Percentiles rank a stretch among this genome's conserved stretches.
Conservation (phyloP, 2,113 vertebrate genomes). For the Vireo altiloquus region DNA sequence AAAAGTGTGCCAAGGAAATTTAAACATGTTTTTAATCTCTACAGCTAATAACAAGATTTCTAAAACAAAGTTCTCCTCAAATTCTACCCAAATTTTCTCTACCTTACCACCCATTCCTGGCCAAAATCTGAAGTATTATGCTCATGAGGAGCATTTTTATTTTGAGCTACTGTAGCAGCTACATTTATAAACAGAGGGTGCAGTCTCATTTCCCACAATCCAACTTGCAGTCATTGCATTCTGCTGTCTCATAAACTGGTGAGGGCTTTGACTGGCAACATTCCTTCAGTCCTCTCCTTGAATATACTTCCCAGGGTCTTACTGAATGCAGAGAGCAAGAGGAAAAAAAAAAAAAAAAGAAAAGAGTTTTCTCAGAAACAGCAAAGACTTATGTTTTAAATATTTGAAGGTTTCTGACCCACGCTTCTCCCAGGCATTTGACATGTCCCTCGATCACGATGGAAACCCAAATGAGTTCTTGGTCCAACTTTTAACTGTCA, state of each 20-base stretch:
- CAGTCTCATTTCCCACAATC: not conserved
- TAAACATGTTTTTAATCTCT: not conserved
- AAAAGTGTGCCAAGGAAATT: not conserved
- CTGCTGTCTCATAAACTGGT: not conserved
- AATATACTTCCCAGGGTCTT: not conserved
- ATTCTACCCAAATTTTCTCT: not conserved
- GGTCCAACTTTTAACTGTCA: not conserved
- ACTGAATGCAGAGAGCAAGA: not conserved
- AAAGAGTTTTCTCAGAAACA: not conserved
- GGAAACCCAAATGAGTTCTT: not conserved
- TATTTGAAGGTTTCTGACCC: not conserved
- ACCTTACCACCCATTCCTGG: not conserved
- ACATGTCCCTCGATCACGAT: not conserved
- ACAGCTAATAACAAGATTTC: not conserved
- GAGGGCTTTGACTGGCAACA: not conserved
- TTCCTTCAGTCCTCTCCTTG: not conserved
- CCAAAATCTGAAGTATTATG: not conserved
- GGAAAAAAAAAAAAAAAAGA: not conserved
- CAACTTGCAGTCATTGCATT: not conserved
- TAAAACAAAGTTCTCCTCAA: not conserved
- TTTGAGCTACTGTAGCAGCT: not conserved
- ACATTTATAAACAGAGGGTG: not conserved
- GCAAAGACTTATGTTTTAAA: not conserved
- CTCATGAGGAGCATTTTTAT: not conserved
- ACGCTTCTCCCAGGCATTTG: not conserved